A percentile compares a stretch with the other conserved stretches of the same genome.
Conservation (phyloP, 2,113 vertebrate species). For the Zosterops hypoxanthus region DNA sequence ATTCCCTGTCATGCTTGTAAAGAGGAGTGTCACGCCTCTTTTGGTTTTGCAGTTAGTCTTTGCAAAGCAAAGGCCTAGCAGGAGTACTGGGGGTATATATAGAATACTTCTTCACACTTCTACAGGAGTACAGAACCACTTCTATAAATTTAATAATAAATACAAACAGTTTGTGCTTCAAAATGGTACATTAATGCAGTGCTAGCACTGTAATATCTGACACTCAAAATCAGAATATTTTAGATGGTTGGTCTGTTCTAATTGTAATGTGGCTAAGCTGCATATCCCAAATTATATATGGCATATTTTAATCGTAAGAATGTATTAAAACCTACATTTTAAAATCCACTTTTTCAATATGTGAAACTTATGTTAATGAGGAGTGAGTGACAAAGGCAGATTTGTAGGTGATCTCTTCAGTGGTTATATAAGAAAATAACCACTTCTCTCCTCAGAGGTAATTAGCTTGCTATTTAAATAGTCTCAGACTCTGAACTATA, state of each 20-base stretch:
- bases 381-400: background rate
- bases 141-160: slow-evolving; percentile 41
- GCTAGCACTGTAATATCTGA: background rate
- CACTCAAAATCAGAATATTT: slow-evolving; percentile 16
- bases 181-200: slow-evolving; percentile 33
- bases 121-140: background rate
- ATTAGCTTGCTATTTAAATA: background rate
- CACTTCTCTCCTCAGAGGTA: background rate
- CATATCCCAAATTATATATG: background rate
- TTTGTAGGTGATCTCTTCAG: background rate
- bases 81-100: background rate
- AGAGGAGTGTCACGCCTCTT: background rate
- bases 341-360: background rate
- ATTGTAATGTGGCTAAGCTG: background rate
- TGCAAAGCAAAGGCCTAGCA: slow-evolving; percentile 10
- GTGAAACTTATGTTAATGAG: background rate
- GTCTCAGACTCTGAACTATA: background rate
- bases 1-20: background rate
- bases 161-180: slow-evolving; percentile 18
- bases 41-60: slow-evolving; percentile 8
- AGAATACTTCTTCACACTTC: slow-evolving; percentile 23
- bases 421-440: background rate
- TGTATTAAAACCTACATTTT: background rate
- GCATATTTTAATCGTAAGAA: slow-evolving; percentile 29
- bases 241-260: background rate